Evolutionary conservation across 2,888 invertebrate genomes (phyloP), one percentile per base, ranked within the genome.

Genomic region (Bibio marci): DNA sequence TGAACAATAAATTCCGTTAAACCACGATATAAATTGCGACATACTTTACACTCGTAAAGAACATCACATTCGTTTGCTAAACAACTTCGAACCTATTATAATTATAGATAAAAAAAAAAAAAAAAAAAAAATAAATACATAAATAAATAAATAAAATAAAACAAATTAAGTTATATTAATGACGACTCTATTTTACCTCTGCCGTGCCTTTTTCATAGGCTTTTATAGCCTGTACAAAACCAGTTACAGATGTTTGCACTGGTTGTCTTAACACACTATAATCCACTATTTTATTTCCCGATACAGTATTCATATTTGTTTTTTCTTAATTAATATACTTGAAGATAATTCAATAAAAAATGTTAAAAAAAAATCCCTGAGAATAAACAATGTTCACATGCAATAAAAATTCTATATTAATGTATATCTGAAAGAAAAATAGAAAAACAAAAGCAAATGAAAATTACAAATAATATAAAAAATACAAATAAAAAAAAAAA

Each of bases 1-100:
- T 92, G 92, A 27, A 85, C 77, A 48, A 91, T 72, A 54, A 90
- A 86, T 63, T 91, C 90, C 13, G 80, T 78, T 45, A 91, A 64
- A 55, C 85, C 85, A 48, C 91, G 71, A 57, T 87, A 91, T 52
- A 92, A 68, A 52, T 79, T 85, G 27, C 80, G 70, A 54, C 92
- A 92, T 15, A 81, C 73, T 58, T 79, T 79, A 60, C 92, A 92
- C 60, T 92, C 92, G 60, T 85, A 82, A 50, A 92, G 70, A 41
- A 90, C 62, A 57, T 86, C 83, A 68, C 90, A 90, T 64, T 92
- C 91, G 52, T 79, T 72, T 26, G 76, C 65, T 27, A 92, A 65
- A 38, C 87, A 64, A 48, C 73, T 68, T 48, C 76, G 73, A 18
- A 85, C 71, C 81, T 85, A 61, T 22, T 22, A 22, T 6, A 22